phyloP scores from a whole-genome alignment of 1,140 invertebrate genomes.

The Temnothorax longispinosus region DNA sequence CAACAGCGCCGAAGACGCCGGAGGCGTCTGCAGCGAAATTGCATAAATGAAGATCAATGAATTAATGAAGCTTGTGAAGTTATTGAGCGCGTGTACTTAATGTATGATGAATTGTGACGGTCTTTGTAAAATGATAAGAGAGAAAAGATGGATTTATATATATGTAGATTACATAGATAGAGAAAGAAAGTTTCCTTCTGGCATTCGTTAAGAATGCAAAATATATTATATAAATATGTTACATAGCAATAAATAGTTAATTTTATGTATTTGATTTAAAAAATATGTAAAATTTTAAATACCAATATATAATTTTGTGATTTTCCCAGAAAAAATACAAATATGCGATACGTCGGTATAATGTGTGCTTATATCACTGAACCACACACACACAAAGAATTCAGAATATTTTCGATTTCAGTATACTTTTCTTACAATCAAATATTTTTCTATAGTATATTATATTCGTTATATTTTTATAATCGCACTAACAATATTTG shows the following conservation, averaged over 20 bases:
- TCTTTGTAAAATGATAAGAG: neutral
- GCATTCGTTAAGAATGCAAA: neutral
- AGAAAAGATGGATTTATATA: neutral
- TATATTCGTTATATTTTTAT: neutral
- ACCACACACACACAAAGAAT: neutral
- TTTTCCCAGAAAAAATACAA: neutral
- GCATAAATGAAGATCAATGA: constrained; percentile 6
- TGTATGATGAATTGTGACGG: neutral
- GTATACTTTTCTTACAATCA: neutral
- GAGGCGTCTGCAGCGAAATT: neutral
- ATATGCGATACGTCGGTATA: neutral
- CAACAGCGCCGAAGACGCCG: constrained; percentile 27
- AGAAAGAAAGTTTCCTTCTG: neutral
- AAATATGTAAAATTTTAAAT: neutral
- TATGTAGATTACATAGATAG: neutral
- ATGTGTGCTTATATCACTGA: neutral
- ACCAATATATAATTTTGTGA: neutral
- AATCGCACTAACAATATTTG: neutral
- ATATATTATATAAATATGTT: constrained; percentile 3
- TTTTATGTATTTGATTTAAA: neutral
- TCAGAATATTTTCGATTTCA: neutral
- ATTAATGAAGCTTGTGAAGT: constrained; percentile 27
- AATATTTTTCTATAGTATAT: neutral
- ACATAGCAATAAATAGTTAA: neutral
- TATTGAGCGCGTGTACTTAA: neutral